Conservation (phyloP, 2,113 vertebrate genomes). For the Agapornis roseicollis region DNA sequence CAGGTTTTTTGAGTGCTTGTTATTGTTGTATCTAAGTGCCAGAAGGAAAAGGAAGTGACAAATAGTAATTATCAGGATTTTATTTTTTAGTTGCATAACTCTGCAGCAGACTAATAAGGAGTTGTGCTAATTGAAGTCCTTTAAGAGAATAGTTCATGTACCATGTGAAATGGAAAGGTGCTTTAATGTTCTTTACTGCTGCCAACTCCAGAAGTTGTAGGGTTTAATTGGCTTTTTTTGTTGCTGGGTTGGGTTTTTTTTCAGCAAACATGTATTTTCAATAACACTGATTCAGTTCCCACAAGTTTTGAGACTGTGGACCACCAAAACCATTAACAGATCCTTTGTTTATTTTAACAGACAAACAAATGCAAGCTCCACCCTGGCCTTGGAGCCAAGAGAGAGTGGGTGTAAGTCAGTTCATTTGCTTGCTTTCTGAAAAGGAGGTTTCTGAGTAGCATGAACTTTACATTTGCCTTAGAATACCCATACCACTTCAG, state of each 20-base stretch:
- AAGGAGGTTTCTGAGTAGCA: not conserved
- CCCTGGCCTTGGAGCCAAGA: constrained; percentile 26
- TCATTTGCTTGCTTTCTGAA: not conserved
- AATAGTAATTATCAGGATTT: not conserved
- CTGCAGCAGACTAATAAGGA: not conserved
- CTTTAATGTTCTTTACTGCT: not conserved
- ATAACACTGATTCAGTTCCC: not conserved
- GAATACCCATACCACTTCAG: not conserved
- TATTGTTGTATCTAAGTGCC: not conserved
- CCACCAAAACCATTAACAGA: not conserved
- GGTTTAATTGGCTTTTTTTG: not conserved
- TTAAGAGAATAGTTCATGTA: not conserved
- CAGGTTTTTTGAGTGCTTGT: not conserved
- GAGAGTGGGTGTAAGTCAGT: constrained; percentile 18
- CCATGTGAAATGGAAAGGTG: not conserved
- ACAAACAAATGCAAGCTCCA: constrained; percentile 43
- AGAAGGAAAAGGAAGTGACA: not conserved
- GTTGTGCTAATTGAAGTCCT: accelerated
- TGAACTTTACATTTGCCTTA: not conserved
- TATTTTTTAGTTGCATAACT: not conserved
- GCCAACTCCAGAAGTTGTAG: not conserved
- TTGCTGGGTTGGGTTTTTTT: not conserved
- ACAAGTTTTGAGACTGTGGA: not conserved
- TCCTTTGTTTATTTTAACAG: constrained; percentile 49
- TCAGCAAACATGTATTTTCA: not conserved